Base-by-base conservation (phyloP, 2,797 vertebrate species). In the Macroramphosus scolopax region DNA sequence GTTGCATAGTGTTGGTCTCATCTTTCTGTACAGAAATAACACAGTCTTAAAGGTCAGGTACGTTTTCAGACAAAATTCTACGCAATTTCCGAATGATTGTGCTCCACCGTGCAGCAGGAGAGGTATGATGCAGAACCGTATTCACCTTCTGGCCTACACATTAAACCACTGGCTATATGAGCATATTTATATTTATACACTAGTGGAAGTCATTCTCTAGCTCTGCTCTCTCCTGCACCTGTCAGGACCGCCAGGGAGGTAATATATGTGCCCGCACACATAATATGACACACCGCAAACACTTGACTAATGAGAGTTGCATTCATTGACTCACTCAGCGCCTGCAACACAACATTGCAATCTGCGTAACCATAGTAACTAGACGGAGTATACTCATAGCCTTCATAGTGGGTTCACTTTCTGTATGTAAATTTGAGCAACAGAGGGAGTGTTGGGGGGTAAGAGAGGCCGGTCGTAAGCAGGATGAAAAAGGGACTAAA, bases 311-410 rank as follows among this genome's bases (percentile, higher is more conserved):
- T 16, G 18, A 29, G 13, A 36, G 29, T 17, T 36, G 0, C 17
- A 13, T 32, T 40, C 32, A 24, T 18, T 32, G 13, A 51, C 22
- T 28, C 20, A 46, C 41, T 49, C 35, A 53, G 49, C 41, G 31
- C 39, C 51, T 53, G 40, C 20, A 43, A 16, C 11, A 37, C 37
- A 63, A 43, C n/a, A 46, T 31, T n/a, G n/a, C n/a, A n/a, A n/a
- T n/a, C n/a, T n/a, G 26, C 25, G 60, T 72, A 54, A 54, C 72
- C 60, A 73, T 66, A 50, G 72, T 34, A 72, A 72, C 66, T 18
- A 28, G 40, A 51, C 31, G 12, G 36, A 52, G 39, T 32, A 14
- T 46, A 37, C 11, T 9, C 13, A 25, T 31, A 29, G 29, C 38
- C 53, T 32, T 6, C 31, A 17, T 13, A 35, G 31, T 43, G 26